These are phyloP conservation scores for Oligia latruncula DNA, from an alignment of 2,888 invertebrate genomes.

Conservation along the genomic window DNA sequence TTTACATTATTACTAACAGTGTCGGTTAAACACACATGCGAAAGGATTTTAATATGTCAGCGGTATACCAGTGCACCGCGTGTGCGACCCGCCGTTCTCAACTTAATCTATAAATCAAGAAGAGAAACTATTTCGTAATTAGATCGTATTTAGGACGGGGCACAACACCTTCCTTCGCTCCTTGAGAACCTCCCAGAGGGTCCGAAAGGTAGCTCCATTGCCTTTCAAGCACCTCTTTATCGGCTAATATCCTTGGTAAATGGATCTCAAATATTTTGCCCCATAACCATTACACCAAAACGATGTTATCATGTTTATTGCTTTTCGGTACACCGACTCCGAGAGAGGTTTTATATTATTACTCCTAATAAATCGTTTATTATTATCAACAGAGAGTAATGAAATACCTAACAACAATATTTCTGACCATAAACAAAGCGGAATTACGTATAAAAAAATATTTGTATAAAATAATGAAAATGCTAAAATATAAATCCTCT, in stretches of 20 bases:
- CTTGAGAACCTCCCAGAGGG: conserved; percentile 88
- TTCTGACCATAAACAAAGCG: conserved; percentile 53
- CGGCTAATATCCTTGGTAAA: conserved; percentile 89
- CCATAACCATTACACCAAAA: conserved; percentile 82
- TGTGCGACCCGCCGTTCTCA: conserved; percentile 82
- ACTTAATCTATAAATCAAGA: conserved; percentile 91
- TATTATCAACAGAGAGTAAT: conserved; percentile 57
- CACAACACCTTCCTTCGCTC: conserved; percentile 87
- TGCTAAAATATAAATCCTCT: conserved; percentile 82
- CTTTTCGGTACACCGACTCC: conserved; percentile 70
- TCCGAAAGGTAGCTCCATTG: conserved; percentile 86
- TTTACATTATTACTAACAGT: conserved; percentile 20
- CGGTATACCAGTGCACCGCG: conserved; percentile 80
- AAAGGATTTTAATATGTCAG: conserved; percentile 85
- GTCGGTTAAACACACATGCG: conserved; percentile 70
- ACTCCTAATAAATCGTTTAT: conserved; percentile 62
- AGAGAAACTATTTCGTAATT: conserved; percentile 91
- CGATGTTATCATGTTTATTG: conserved; percentile 86
- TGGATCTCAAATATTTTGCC: conserved; percentile 88
- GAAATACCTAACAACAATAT: conserved; percentile 45
- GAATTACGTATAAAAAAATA: conserved; percentile 49
- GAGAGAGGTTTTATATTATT: conserved; percentile 66
- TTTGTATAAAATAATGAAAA: conserved; percentile 57
- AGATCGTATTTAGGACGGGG: conserved; percentile 90
- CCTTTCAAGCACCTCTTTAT: conserved; percentile 90